phyloP scores from a whole-genome alignment of 2,113 vertebrate species.

The Scalopus aquaticus region DNA sequence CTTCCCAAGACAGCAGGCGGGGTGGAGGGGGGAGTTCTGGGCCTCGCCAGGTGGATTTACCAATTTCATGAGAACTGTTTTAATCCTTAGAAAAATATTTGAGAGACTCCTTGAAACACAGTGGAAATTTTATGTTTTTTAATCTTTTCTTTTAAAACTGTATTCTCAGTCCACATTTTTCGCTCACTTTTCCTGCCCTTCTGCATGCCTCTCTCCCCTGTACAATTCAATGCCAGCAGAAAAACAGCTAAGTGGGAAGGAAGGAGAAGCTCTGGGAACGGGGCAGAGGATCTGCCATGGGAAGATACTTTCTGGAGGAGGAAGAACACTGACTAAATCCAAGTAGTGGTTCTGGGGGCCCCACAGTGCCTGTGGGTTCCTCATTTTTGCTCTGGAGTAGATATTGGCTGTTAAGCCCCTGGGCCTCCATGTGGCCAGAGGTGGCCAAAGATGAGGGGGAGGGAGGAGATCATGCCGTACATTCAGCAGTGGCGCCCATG shows the following conservation, averaged over 20 bases:
- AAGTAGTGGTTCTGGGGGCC: constrained; percentile 22
- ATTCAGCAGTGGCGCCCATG: background rate
- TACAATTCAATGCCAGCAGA: background rate
- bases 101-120: background rate
- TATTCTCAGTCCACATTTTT: background rate
- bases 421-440: background rate
- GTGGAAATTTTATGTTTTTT: background rate
- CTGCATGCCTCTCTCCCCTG: background rate
- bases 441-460: no score
- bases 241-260: background rate
- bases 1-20: background rate
- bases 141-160: background rate
- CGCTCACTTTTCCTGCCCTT: background rate
- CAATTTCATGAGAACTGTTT: background rate
- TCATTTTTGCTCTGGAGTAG: background rate
- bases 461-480: background rate
- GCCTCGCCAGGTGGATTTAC: background rate
- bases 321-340: constrained; percentile 54
- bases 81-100: constrained; percentile 1
- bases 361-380: background rate
- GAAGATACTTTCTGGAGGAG: constrained; percentile 59
- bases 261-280: background rate
- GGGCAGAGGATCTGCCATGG: background rate
- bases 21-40: background rate
- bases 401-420: background rate